A percentile compares a stretch with the other conserved stretches of the same genome.
phyloP scores from a whole-genome alignment of 2,797 vertebrate species.

The Apogon hyalosoma region DNA sequence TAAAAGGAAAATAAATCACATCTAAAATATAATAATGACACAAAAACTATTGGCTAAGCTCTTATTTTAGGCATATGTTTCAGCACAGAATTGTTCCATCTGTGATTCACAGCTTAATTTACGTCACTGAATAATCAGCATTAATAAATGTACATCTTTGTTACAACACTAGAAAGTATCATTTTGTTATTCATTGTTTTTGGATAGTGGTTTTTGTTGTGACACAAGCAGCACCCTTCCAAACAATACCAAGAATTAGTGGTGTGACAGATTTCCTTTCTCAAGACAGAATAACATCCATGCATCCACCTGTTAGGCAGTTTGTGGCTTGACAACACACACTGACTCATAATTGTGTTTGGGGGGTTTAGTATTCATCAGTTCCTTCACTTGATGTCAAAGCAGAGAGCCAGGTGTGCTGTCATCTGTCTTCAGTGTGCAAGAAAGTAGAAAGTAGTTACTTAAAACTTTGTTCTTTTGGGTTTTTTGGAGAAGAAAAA shows the following conservation, averaged over 20 bases:
- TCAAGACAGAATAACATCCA: conserved; percentile 16
- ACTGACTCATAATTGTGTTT: conserved; percentile 36
- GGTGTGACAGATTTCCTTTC: neutral
- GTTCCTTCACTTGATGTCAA: conserved; percentile 32
- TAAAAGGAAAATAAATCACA: too few relatives aligned
- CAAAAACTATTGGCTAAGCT: too few relatives aligned
- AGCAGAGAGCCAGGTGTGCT: conserved; percentile 22
- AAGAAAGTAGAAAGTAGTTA: neutral
- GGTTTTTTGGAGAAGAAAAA: too few relatives aligned
- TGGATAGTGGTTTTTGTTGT: neutral
- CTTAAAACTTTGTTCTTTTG: too few relatives aligned
- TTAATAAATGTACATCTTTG: neutral
- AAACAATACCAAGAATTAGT: conserved; percentile 13
- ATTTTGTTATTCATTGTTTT: neutral
- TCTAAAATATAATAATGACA: too few relatives aligned
- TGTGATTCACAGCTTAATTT: neutral
- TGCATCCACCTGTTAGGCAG: neutral
- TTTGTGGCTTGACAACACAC: conserved; percentile 28
- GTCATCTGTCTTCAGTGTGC: conserved; percentile 8
- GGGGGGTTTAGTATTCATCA: neutral
- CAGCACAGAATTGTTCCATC: too few relatives aligned
- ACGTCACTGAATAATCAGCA: neutral
- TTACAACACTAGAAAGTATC: neutral
- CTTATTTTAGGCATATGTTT: too few relatives aligned
- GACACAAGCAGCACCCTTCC: neutral